Conservation (phyloP, 2,113 vertebrate genomes). For the Onychostruthus taczanowskii region DNA sequence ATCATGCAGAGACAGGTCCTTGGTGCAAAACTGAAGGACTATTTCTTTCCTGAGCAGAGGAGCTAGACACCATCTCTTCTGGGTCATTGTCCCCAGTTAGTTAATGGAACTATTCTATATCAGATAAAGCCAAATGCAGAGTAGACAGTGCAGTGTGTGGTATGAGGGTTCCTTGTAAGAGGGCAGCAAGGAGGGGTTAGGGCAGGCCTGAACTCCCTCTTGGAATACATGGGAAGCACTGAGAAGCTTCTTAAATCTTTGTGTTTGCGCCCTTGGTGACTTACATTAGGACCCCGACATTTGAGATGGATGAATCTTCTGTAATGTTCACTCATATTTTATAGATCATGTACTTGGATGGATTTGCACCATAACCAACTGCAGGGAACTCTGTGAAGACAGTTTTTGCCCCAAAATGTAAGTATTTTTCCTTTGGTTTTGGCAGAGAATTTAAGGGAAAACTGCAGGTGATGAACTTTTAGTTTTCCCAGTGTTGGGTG, state of each 20-base stretch:
- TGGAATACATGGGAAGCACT: background rate
- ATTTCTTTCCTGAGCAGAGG: background rate
- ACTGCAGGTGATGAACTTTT: background rate
- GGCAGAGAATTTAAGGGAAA: background rate
- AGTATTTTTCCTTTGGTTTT: background rate
- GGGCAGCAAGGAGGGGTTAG: fast-evolving
- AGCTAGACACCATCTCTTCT: background rate
- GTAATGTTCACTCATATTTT: background rate
- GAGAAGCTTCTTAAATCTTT: background rate
- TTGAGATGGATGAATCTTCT: background rate
- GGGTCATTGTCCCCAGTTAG: fast-evolving
- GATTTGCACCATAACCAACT: background rate
- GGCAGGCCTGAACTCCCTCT: background rate
- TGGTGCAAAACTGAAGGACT: background rate
- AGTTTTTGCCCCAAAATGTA: background rate
- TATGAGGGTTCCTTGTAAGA: fast-evolving
- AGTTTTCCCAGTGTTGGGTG: background rate
- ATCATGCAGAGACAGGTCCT: background rate
- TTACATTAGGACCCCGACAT: background rate
- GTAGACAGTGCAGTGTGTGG: fast-evolving
- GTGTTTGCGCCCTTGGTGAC: background rate
- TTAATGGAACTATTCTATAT: background rate
- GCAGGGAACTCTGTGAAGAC: background rate
- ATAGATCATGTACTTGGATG: background rate
- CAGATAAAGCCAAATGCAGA: background rate